Conservation (phyloP, 2,888 invertebrate genomes). For the Melinopterus prodromus region DNA sequence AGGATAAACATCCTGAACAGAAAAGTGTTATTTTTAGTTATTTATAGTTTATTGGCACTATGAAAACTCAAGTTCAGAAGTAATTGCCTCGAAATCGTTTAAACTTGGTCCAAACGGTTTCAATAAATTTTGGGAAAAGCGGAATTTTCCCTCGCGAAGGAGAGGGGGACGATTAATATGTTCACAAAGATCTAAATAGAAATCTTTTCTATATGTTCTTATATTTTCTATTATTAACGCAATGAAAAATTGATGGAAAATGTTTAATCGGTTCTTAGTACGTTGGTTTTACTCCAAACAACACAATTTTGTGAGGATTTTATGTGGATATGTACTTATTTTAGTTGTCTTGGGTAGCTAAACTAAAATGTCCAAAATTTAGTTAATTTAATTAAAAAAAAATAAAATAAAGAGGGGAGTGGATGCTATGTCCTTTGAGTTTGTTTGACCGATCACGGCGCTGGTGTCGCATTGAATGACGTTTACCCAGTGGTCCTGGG, state of each 20-base stretch:
- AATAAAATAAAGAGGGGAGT: background rate
- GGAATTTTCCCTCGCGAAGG: background rate
- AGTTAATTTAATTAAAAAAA: background rate
- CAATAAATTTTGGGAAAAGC: background rate
- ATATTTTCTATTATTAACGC: no score
- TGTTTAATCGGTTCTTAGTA: no score
- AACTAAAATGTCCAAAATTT: no score
- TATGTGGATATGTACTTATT: no score
- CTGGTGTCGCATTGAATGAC: slow-evolving; percentile 34
- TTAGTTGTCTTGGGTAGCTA: no score
- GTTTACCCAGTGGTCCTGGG: slow-evolving; percentile 36
- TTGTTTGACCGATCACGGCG: slow-evolving; percentile 1
- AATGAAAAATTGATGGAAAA: no score
- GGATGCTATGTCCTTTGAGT: background rate
- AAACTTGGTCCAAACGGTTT: background rate
- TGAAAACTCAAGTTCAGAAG: background rate
- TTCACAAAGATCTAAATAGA: background rate
- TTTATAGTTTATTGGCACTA: background rate
- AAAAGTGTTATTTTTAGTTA: background rate
- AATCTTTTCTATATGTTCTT: background rate
- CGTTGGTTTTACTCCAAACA: no score
- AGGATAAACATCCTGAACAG: background rate
- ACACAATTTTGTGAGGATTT: no score
- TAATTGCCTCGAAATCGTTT: background rate
- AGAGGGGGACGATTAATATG: background rate